Base-by-base conservation (phyloP, 2,888 invertebrate genomes). In the Nomada goodeniana region DNA sequence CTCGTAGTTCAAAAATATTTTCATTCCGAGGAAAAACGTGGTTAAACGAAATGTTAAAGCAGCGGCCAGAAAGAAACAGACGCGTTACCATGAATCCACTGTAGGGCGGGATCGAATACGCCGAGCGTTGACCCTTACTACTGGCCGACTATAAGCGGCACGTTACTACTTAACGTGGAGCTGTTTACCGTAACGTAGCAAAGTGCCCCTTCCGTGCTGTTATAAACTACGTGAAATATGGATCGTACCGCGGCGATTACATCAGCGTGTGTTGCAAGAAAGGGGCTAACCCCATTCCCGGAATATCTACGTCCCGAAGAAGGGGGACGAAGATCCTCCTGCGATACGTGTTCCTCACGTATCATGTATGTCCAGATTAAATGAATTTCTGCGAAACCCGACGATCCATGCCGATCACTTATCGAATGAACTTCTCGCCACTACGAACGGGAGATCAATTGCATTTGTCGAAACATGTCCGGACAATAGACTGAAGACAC, bases 181-280 rank as follows among this genome's bases (percentile, higher is more conserved):
- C 90, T 89, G 89, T 89, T 90, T 91, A 89, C 88, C 86, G 89
- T 89, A 89, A 92, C 86, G 86, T 75, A 83, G 84, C 84, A 85
- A 89, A 87, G 80, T 81, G 80, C 80, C 67, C 84, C 86, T 86
- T 86, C 87, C 74, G 85, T 18, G 36, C 79, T 69, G 90, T 90
- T 91, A 90, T 91, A 90, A 92, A 92, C 89, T 88, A 89, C 87
- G 88, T 91, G 90, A 92, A 90, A 91, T 91, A 91, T 89, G 88
- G 89, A 84, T 84, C 85, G 83, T 61, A 83, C 79, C 44, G 29
- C 79, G 50, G 85, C 88, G 92, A 92, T 92, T 89, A 89, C 88
- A 91, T 91, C 91, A 86, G 82, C 85, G 52, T 70, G 53, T 79
- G 81, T 71, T 76, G 84, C 77, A 89, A 89, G 90, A 90, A 89